A percentile compares a stretch with the other conserved stretches of the same genome.
phyloP scores from a whole-genome alignment of 2,113 vertebrate species.

The Labeo catla region DNA sequence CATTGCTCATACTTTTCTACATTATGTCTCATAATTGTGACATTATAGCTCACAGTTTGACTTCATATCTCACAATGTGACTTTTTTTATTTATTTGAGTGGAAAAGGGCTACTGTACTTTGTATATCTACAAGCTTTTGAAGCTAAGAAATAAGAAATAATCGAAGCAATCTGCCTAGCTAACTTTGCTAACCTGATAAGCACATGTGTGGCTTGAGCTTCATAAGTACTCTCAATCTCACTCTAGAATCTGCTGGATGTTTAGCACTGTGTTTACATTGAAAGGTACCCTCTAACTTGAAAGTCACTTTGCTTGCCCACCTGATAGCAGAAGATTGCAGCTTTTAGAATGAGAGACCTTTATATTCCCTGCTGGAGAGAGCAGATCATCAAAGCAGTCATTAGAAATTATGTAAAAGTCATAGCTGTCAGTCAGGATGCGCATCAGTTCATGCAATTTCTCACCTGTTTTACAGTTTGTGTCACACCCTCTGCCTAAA shows the following conservation, averaged over 20 bases:
- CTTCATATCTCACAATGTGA: not conserved
- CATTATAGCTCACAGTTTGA: not conserved
- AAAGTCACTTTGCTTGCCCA: not conserved
- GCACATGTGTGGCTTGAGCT: not conserved
- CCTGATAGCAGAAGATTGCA: not conserved
- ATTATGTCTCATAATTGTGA: not conserved
- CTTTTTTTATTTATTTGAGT: not conserved
- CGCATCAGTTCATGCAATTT: not conserved
- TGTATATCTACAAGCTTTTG: not conserved
- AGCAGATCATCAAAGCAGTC: not conserved
- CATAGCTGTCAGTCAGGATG: not conserved
- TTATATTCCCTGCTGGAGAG: not conserved
- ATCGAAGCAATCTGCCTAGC: not conserved
- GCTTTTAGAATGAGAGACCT: constrained; percentile 19
- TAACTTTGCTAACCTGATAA: not conserved
- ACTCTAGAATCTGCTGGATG: not conserved
- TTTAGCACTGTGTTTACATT: not conserved
- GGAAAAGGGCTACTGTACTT: not conserved
- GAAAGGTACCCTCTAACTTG: not conserved
- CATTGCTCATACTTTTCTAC: not conserved
- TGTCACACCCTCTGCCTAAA: constrained; percentile 54
- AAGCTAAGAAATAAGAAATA: not conserved
- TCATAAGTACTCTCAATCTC: not conserved
- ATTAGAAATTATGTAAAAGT: not conserved
- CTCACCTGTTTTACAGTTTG: constrained; percentile 58